phyloP scores from a whole-genome alignment of 2,888 invertebrate genomes.

The Bimastos eiseni region DNA sequence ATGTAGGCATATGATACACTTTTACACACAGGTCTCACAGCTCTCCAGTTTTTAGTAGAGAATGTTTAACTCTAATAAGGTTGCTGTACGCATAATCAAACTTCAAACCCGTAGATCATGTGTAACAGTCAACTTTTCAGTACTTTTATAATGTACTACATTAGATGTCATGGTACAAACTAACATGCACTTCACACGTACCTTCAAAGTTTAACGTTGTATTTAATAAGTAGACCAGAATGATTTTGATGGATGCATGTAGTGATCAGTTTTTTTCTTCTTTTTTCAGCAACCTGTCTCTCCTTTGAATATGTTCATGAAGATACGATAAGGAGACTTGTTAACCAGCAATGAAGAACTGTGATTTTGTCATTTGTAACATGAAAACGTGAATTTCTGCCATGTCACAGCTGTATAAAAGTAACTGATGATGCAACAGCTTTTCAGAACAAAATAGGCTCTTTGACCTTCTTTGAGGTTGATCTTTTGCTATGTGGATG shows the following conservation, averaged over 20 bases:
- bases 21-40: too few relatives aligned
- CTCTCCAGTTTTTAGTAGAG: too few relatives aligned
- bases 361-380: not conserved
- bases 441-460: not conserved
- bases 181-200: not conserved
- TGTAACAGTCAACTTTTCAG: not conserved
- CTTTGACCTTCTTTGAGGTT: not conserved
- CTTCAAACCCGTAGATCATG: not conserved
- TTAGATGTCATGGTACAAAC: not conserved
- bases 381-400: not conserved
- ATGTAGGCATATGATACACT: too few relatives aligned
- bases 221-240: not conserved
- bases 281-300: conserved; percentile 42
- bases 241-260: not conserved
- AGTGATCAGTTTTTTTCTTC: not conserved
- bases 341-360: not conserved
- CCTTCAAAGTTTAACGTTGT: not conserved
- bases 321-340: conserved; percentile 40
- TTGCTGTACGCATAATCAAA: not conserved
- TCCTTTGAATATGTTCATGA: conserved; percentile 45
- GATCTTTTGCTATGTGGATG: not conserved
- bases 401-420: not conserved
- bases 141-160: not conserved
- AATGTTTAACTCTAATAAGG: too few relatives aligned
- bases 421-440: conserved; percentile 5